A percentile compares a stretch with the other conserved stretches of the same genome.
Conservation (phyloP, 2,888 invertebrate species). For the Gymnoscelis rufifasciata region DNA sequence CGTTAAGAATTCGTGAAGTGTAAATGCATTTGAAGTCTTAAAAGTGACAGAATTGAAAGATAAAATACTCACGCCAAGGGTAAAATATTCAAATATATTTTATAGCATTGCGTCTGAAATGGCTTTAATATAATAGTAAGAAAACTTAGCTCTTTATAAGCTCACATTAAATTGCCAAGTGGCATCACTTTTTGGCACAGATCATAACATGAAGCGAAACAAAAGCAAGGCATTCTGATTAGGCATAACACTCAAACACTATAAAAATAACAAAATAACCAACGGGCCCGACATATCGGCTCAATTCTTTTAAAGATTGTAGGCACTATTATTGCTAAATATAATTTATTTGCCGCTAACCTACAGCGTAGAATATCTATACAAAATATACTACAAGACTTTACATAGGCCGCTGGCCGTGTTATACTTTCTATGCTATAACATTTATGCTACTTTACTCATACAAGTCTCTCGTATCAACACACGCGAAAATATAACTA, state of each 20-base stretch:
- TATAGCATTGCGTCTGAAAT: not conserved
- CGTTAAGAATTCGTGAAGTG: conserved; percentile 17
- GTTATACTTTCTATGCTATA: conserved; percentile 64
- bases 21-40: conserved; percentile 28
- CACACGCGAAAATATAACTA: conserved; percentile 1
- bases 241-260: conserved; percentile 61
- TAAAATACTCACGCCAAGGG: not conserved
- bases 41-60: conserved; percentile 14
- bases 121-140: conserved; percentile 18
- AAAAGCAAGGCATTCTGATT: conserved; percentile 37
- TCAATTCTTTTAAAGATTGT: conserved; percentile 71
- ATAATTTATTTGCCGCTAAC: conserved; percentile 70
- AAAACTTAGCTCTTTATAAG: conserved; percentile 25
- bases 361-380: conserved; percentile 71
- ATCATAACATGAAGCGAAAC: conserved; percentile 44
- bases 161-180: conserved; percentile 48
- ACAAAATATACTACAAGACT: conserved; percentile 75
- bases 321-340: conserved; percentile 79
- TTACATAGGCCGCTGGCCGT: conserved; percentile 65
- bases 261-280: conserved; percentile 67
- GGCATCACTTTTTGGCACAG: conserved; percentile 65
- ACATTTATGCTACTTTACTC: conserved; percentile 66
- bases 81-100: not conserved
- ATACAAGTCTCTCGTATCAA: conserved; percentile 20
- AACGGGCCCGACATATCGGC: conserved; percentile 54